Conservation (phyloP, 37 sponge, comb jelly and placozoan species). For the Mnemiopsis leidyi region DNA sequence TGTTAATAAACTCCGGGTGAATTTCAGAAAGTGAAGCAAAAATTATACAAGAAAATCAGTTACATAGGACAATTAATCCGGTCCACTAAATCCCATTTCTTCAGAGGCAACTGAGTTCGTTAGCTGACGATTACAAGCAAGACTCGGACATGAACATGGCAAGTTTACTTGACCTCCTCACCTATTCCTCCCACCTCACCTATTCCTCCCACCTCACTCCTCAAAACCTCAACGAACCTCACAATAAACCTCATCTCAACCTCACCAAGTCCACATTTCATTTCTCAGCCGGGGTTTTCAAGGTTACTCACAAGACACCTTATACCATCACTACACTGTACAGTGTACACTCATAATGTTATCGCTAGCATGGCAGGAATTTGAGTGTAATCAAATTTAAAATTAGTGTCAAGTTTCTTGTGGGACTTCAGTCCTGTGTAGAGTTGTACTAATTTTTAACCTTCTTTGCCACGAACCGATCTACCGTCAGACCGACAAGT, state of each 20-base stretch:
- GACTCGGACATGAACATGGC: not conserved
- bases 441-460: too few species aligned
- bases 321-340: not conserved
- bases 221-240: not conserved
- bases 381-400: not conserved
- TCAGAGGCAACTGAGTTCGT: conserved; percentile 37
- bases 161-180: not conserved
- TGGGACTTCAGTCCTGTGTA: too few species aligned
- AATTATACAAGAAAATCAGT: too few species aligned
- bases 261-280: not conserved
- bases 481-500: too few species aligned
- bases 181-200: not conserved
- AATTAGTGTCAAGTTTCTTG: not conserved
- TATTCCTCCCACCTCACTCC: not conserved
- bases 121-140: not conserved
- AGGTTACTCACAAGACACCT: too few species aligned
- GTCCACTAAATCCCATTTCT: not conserved
- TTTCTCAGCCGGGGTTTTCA: not conserved
- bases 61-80: too few species aligned
- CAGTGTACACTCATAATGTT: not conserved
- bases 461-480: too few species aligned
- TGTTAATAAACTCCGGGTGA: too few species aligned
- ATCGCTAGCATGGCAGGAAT: not conserved
- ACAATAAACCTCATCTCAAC: not conserved
- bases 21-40: too few species aligned